A percentile compares a stretch with the other conserved stretches of the same genome.
Conservation (phyloP, 92 coral and sea anemone genomes). For the Umimayanthus chanpuru region DNA sequence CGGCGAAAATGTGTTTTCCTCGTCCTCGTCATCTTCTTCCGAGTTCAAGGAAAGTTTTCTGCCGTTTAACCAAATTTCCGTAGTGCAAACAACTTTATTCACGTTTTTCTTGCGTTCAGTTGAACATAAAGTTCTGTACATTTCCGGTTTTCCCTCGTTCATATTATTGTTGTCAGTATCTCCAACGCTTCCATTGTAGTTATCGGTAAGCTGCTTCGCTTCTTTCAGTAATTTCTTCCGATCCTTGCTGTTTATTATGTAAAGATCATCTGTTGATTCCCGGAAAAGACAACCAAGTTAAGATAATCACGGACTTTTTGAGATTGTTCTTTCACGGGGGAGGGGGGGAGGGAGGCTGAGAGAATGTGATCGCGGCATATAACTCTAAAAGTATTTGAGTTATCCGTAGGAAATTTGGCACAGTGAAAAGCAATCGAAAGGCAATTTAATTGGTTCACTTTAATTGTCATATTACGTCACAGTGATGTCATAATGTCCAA, state of each 20-base stretch:
- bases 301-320: no score
- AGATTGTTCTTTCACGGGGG: no score
- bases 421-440: no score
- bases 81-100: constrained; percentile 7
- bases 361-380: no score
- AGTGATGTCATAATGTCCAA: no score
- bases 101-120: neutral
- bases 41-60: constrained; percentile 35
- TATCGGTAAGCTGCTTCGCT: constrained; percentile 3
- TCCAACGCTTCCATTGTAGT: neutral
- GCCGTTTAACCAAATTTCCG: constrained; percentile 36
- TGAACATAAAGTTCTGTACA: neutral
- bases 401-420: no score
- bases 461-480: no score
- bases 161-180: constrained; percentile 10
- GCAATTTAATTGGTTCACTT: no score
- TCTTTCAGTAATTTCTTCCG: constrained; percentile 7
- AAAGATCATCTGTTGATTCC: constrained; percentile 36
- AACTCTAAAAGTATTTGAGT: no score
- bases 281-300: neutral
- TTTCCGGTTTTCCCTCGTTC: neutral
- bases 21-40: neutral
- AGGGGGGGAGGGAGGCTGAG: no score
- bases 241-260: constrained; percentile 39
- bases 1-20: neutral